Conservation (phyloP, 2,113 vertebrate genomes). For the Oryzias javanicus region DNA sequence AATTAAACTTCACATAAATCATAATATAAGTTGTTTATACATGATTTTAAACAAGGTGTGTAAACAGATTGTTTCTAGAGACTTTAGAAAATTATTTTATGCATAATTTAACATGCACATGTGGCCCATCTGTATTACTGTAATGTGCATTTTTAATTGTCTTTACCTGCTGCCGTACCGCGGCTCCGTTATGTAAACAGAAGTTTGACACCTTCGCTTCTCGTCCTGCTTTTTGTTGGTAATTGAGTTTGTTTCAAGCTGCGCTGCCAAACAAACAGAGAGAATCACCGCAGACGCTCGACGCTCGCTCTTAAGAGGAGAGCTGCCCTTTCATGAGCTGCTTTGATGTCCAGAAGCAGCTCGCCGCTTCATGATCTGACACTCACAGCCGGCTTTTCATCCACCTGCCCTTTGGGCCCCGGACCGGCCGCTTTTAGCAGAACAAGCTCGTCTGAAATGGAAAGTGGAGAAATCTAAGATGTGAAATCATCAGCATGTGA, state of each 20-base stretch:
- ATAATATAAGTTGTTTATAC: slow-evolving; percentile 4
- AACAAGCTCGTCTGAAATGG: too few species aligned
- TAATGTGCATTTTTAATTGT: slow-evolving; percentile 8
- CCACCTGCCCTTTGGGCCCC: too few species aligned
- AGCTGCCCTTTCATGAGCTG: background rate
- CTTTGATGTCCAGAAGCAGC: slow-evolving; percentile 20
- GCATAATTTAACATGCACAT: slow-evolving; percentile 26
- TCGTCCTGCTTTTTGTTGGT: background rate
- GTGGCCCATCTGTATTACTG: slow-evolving; percentile 10
- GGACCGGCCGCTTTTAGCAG: too few species aligned
- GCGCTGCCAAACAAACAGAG: background rate
- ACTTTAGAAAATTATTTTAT: slow-evolving; percentile 13
- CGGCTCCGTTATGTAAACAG: slow-evolving; percentile 11
- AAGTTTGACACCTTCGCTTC: background rate
- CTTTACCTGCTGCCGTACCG: slow-evolving; percentile 1
- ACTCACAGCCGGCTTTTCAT: too few species aligned
- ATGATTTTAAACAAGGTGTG: slow-evolving; percentile 15
- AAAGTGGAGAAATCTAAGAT: too few species aligned
- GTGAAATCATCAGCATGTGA: too few species aligned
- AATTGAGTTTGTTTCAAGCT: slow-evolving; percentile 1
- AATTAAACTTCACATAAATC: slow-evolving; percentile 12
- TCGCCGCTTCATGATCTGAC: background rate
- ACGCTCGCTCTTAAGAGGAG: too few species aligned
- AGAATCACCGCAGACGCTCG: background rate
- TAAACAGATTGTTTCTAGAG: slow-evolving; percentile 2